Conservation (phyloP, 2,797 vertebrate genomes). For the Halcyon leucocephala region DNA sequence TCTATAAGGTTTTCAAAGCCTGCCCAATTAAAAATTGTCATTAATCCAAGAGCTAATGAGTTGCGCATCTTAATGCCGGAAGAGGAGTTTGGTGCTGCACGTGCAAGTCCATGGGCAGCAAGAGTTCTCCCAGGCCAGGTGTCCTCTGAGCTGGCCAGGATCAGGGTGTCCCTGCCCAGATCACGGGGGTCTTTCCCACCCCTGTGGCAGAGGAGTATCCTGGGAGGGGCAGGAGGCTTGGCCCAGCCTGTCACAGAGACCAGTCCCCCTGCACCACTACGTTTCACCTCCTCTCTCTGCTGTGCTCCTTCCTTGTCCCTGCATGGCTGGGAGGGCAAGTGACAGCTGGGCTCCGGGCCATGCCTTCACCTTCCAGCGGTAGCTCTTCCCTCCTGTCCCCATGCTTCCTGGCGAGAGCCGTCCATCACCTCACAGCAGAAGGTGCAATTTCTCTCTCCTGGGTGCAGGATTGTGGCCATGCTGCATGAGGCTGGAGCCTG, state of each 20-base stretch:
- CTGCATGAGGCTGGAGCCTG: accelerated
- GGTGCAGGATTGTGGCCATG: accelerated
- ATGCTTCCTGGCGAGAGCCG: not conserved
- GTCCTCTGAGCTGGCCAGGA: not conserved
- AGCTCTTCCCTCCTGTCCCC: not conserved
- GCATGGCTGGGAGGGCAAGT: not conserved
- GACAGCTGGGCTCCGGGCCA: not conserved
- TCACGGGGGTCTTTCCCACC: not conserved
- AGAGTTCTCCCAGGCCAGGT: not conserved
- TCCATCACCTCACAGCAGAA: not conserved
- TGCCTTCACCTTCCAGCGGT: not conserved
- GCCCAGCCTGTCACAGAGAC: not conserved
- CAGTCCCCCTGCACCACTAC: not conserved
- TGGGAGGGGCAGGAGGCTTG: not conserved
- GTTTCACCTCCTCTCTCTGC: not conserved
- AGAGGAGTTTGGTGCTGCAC: not conserved
- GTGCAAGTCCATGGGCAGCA: not conserved
- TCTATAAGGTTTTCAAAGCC: slow-evolving; percentile 53
- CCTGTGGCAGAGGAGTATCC: not conserved
- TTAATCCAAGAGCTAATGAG: slow-evolving; percentile 60
- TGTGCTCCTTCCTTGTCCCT: not conserved
- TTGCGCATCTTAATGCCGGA: not conserved
- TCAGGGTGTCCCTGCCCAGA: not conserved
- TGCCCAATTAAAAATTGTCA: slow-evolving; percentile 66
- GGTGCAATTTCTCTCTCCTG: accelerated